Conservation (phyloP, 2,888 invertebrate species). For the Atethmia centrago region DNA sequence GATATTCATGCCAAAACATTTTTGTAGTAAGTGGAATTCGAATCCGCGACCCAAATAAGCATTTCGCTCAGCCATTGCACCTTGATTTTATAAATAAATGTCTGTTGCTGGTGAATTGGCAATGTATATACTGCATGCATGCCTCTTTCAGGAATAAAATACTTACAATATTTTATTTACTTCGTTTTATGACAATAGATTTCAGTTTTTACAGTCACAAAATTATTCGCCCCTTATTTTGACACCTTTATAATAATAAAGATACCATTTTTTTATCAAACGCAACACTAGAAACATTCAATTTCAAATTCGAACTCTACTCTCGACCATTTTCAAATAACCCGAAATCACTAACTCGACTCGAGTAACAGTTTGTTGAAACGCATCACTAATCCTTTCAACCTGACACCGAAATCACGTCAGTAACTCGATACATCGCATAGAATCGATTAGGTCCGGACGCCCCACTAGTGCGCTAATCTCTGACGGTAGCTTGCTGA, state of each 20-base stretch:
- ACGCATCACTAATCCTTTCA: constrained; percentile 57
- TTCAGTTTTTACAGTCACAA: background rate
- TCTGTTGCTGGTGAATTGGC: background rate
- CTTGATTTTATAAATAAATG: background rate
- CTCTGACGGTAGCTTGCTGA: constrained; percentile 65
- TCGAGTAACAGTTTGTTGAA: constrained; percentile 54
- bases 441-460: constrained; percentile 73
- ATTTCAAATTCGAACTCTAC: constrained; percentile 16
- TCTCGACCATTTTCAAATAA: constrained; percentile 40
- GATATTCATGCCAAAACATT: background rate
- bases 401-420: constrained; percentile 70
- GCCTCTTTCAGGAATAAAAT: background rate
- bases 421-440: constrained; percentile 67
- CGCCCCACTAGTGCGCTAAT: constrained; percentile 70
- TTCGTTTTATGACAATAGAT: background rate
- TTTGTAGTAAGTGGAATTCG: background rate
- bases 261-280: background rate
- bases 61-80: background rate
- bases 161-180: background rate
- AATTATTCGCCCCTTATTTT: background rate
- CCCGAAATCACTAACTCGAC: constrained; percentile 18
- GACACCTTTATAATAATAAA: background rate
- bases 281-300: background rate
- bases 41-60: background rate
- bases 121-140: background rate